phyloP scores from a whole-genome alignment of 92 coral and sea anemone species.

The Parazoanthus atlanticus region DNA sequence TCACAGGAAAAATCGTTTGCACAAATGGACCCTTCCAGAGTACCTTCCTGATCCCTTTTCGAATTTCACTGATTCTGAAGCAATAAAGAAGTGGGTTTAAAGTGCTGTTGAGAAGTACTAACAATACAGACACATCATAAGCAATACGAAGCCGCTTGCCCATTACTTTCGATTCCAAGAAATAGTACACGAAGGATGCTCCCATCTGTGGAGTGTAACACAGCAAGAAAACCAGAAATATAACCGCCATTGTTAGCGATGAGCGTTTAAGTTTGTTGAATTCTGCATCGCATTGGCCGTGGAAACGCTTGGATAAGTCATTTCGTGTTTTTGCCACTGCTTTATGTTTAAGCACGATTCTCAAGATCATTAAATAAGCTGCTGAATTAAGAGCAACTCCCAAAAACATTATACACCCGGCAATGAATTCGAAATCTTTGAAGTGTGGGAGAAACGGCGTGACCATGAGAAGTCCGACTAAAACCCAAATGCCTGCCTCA shows the following conservation, averaged over 20 bases:
- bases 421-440: conserved; percentile 17
- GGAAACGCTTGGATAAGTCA: neutral
- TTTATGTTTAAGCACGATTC: conserved; percentile 12
- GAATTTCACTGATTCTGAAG: conserved; percentile 27
- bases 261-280: conserved; percentile 11
- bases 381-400: conserved; percentile 1
- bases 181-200: conserved; percentile 12
- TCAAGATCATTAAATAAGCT: neutral
- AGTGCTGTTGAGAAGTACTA: conserved; percentile 23
- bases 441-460: conserved; percentile 23
- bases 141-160: conserved; percentile 10
- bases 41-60: neutral
- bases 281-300: conserved; percentile 14
- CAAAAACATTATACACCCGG: neutral
- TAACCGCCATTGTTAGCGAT: conserved; percentile 22
- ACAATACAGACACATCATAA: conserved; percentile 7
- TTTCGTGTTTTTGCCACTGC: neutral
- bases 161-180: neutral
- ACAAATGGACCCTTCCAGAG: neutral
- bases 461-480: neutral
- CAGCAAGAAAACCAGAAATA: conserved; percentile 13
- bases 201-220: conserved; percentile 25
- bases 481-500: neutral
- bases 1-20: too few species aligned
- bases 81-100: conserved; percentile 31